A percentile compares a stretch with the other conserved stretches of the same genome.
Conservation (phyloP, 2,113 vertebrate species). For the Brevimyrus niger region DNA sequence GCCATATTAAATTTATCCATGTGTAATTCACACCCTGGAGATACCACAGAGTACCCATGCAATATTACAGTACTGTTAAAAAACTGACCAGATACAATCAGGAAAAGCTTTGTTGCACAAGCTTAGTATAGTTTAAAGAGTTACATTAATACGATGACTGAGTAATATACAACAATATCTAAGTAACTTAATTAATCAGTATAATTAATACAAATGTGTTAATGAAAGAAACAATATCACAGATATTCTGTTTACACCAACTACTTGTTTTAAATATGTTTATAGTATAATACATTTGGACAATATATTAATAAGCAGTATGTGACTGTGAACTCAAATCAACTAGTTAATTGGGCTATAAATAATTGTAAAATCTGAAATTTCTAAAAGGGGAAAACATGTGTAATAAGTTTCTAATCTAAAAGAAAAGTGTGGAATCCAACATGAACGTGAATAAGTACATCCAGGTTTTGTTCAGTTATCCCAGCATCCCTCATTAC, state of each 20-base stretch:
- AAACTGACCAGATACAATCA: not conserved
- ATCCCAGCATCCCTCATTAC: not conserved
- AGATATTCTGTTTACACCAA: not conserved
- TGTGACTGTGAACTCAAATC: not conserved
- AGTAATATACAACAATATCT: not conserved
- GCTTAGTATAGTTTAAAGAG: not conserved
- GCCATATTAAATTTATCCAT: not conserved
- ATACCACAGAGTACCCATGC: not conserved
- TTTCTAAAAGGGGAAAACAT: not conserved
- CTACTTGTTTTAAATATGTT: not conserved
- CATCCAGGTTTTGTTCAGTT: not conserved
- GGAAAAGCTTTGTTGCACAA: not conserved
- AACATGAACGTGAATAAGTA: no score
- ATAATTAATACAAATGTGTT: not conserved
- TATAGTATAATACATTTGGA: not conserved
- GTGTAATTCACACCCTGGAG: not conserved
- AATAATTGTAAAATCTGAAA: not conserved
- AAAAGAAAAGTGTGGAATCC: not conserved
- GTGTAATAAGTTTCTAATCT: not conserved
- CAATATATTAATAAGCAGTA: not conserved
- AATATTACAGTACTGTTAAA: not conserved
- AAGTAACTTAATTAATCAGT: not conserved
- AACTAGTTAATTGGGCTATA: not conserved
- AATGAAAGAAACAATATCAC: not conserved
- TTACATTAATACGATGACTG: not conserved